Evolutionary conservation across 2,113 vertebrate species (phyloP), one percentile per base, ranked within the genome.

Genomic region (Potamarius usumacintae): DNA sequence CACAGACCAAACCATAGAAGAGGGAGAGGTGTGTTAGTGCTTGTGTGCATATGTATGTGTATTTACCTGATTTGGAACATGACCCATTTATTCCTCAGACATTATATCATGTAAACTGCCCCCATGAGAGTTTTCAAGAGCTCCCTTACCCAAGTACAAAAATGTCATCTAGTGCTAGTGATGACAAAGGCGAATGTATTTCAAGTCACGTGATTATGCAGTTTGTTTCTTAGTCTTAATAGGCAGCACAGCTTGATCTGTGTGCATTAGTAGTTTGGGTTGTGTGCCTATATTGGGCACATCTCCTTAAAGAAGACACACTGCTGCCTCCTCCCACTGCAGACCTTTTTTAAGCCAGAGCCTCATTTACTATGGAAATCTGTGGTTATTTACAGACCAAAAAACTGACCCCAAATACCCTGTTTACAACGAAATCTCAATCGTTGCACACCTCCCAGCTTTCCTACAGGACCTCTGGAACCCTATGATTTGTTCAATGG

Each of bases 361-460:
- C 27, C 84, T 86, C 79, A 87, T 89, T 89, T 82, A 88, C 89
- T 90, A 88, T 90, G 87, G 82, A 89, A 87, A 88, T 85, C 85
- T 89, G 69, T 78, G 88, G 65, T 90, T 91, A 90, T 90, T 89
- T 89, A 85, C 81, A 82, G 86, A 88, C 76, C 53, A 57, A 14
- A 83, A 50, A 74, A 86, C 60, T 86, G 60, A 89, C 72, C 85
- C 89, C 22, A 81, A 88, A 79, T 48, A 14, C 5, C 4, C 22
- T 14, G 18, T 62, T 50, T 48, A 55, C 9, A 79, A 27, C 11
- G 0, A 77, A 76, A 42, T 42, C 4, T 42, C 42, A 42, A 42
- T 42, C 4, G 42, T 42, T 97, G 96, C 90, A 95, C 96, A 92
- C 96, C 97, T 30, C 91, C 96, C 90, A 94, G 96, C 9, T 97